Evolutionary conservation across 64 coral and sea anemone species (phyloP), one percentile per base, ranked within the genome.

Genomic region (Actinia tenebrosa): DNA sequence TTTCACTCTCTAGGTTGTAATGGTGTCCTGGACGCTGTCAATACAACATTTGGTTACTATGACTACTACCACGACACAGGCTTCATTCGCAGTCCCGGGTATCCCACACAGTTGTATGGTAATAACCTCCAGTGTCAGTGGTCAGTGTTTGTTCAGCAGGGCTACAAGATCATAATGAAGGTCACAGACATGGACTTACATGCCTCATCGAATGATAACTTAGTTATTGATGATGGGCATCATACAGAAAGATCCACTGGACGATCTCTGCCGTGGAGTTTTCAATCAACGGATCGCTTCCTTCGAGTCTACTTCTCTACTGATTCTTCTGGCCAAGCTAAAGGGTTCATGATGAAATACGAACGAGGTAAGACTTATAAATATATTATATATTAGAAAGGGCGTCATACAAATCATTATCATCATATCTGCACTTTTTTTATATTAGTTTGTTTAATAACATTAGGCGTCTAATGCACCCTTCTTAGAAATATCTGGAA

Each of bases 11-110:
- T 44, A 92, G 90, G 86, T 55, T 92, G 90, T 13, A 87, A 87
- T 37, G 90, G 85, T 9, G 15, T 46, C 15, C 44, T 45, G 20
- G 50, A 92, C 27, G 0, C 45, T 22, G 77, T 60, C 26, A 88
- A 93, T 60, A 77, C 68, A 15, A 96, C 94, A 2, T 93, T 86
- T 62, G 91, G 85, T 10, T 96, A 96, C 85, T 30, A 79, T 42
- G 94, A 96, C 84, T 77, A 84, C 22, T 77, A 88, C 55, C 94
- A 93, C 47, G 77, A 75, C 45, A 60, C 55, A 1, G 94, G 94
- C 6, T 96, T 83, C 46, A 84, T 96, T 47, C 59, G n/a, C 5
- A 96, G 94, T 56, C 91, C 94, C 2, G 42, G 77, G 20, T 90
- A 93, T 45, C 94, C 94, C 0, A 16, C 1, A 55, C 46, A 77